Evolutionary conservation across 2,888 invertebrate genomes (phyloP), one percentile per base, ranked within the genome.

Genomic region (Mesorhabditis spiculigera): DNA sequence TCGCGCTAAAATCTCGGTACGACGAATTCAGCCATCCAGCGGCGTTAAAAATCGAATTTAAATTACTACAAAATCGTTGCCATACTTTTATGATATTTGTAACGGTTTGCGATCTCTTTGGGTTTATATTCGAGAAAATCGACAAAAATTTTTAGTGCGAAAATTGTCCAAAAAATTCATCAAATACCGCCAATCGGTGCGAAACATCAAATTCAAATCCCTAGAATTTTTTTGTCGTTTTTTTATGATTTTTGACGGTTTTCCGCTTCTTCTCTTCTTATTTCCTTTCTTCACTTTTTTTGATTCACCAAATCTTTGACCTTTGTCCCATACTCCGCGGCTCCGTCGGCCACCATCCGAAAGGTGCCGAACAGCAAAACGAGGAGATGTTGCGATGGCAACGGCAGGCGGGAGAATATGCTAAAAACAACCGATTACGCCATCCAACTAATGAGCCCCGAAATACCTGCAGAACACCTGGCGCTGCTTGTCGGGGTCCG

Each of bases 311-410:
- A 28, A 28, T 28, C 28, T 28, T 28, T 3, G 1, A 50, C 58
- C n/a, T 93, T 93, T 69, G 94, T 94, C 83, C 91, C 91, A 83
- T 93, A 93, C 87, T 92, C 91, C 80, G 93, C 93, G 82, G 93
- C 93, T 87, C 93, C 93, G 80, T 93, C 93, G 42, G 94, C 93
- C 87, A 95, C 94, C 80, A 94, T 93, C 82, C 94, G 91, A 89
- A 95, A 97, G 85, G 96, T 97, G 80, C 97, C 97, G 88, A 97
- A 96, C 74, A 97, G 90, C 80, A 97, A 90, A 82, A 96, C 95
- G 86, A 97, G 88, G 80, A 97, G 89, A 86, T 93, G 91, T 89
- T 96, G 97, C 78, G 94, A 93, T 87, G 93, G 92, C 71, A 91
- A 90, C 68, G 94, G 94, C 65, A 87, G 90, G 82, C 93, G 91